These are phyloP conservation scores for Balanococcus diminutus DNA, from an alignment of 2,888 invertebrate genomes.

Conservation along the genomic window DNA sequence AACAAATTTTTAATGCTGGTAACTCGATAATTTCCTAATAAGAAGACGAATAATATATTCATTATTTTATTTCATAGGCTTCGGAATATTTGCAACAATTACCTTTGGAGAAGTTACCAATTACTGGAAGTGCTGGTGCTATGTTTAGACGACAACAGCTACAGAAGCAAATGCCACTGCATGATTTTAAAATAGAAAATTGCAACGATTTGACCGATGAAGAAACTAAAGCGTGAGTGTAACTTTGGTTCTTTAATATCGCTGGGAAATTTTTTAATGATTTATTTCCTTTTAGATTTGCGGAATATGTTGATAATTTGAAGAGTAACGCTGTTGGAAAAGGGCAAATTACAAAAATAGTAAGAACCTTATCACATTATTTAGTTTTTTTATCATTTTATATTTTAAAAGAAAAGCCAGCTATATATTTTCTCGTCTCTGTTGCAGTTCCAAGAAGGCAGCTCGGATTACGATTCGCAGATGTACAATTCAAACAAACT, in stretches of 20 bases:
- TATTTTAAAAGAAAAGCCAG: background rate
- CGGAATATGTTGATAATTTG: constrained; percentile 68
- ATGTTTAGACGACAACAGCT: constrained; percentile 78
- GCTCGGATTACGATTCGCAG: background rate
- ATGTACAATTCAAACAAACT: constrained; percentile 11
- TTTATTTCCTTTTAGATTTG: constrained; percentile 61
- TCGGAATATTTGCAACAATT: constrained; percentile 67
- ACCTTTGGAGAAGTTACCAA: constrained; percentile 69
- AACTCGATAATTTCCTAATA: background rate
- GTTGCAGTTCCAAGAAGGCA: constrained; percentile 20
- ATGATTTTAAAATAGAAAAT: constrained; percentile 75
- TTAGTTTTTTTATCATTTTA: background rate
- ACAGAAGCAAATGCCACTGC: constrained; percentile 82
- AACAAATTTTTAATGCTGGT: constrained; percentile 58
- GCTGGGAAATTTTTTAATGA: background rate
- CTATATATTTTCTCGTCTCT: background rate
- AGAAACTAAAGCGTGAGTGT: constrained; percentile 61
- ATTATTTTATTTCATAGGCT: constrained; percentile 63
- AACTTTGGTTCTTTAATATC: background rate
- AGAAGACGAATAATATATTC: background rate
- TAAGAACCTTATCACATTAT: too few relatives aligned
- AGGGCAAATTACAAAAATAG: constrained; percentile 72
- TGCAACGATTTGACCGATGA: constrained; percentile 66
- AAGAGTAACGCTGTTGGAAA: constrained; percentile 76
- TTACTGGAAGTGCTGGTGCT: constrained; percentile 81